Base-by-base conservation (phyloP, 2,113 vertebrate species). In the Protomyctophum bolini region DNA sequence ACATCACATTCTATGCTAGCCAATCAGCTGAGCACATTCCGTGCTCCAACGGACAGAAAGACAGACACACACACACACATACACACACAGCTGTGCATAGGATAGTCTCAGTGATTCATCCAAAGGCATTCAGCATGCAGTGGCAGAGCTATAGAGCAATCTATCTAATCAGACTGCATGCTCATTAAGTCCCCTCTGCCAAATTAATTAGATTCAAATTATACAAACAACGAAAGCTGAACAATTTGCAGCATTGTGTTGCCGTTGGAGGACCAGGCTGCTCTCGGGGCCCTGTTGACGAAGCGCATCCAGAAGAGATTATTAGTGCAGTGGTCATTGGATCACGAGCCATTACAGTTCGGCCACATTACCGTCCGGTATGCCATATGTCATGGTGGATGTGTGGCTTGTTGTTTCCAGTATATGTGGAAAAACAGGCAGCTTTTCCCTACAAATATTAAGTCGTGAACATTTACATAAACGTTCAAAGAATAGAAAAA, bases 191-290 rank as follows among this genome's bases (percentile, higher is more conserved):
- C 80, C 80, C 70, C 63, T 81, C 64, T 72, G 76, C 28, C 76
- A 70, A 79, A 76, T 74, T 88, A 87, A 89, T 87, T 86, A 82
- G 80, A 83, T 80, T 84, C 70, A 79, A 81, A 89, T 83, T 79
- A 89, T 90, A 87, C 85, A 70, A 76, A 82, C 79, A 84, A 86
- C 87, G 85, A 88, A 86, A 85, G 66, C 58, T 45, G 6, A 84
- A 89, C 76, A 63, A 86, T 81, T 79, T 64, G 68, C 48, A 58
- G 72, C 58, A 68, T 85, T 78, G 60, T 84, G 79, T 58, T 83
- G 65, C 21, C 66, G 68, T 73, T 72, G 33, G 77, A 76, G 33
- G 77, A 76, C 75, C 69, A n/a, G 76, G 46, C 84, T 83, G 70
- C 75, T 59, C 86, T 82, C 51, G 54, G 58, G 54, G 58, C 29